A percentile compares a stretch with the other conserved stretches of the same genome.
phyloP scores from a whole-genome alignment of 1,140 invertebrate species.

The Piezodorus guildinii region DNA sequence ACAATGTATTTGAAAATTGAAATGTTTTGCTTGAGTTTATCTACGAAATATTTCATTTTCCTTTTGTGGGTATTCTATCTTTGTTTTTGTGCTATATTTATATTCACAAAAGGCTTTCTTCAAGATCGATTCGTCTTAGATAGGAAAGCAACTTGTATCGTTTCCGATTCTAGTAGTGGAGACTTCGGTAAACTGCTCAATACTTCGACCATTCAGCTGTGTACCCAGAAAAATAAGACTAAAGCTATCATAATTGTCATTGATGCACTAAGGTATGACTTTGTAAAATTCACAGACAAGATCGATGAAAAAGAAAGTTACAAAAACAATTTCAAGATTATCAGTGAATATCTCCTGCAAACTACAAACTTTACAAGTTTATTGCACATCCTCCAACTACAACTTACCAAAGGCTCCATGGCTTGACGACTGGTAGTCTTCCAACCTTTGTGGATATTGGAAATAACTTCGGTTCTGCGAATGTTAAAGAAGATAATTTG shows the following conservation, averaged over 20 bases:
- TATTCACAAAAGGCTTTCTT: conserved; percentile 77
- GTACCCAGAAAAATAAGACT: conserved; percentile 33
- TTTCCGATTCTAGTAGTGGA: conserved; percentile 36
- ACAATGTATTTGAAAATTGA: too few species aligned
- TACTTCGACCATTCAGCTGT: conserved; percentile 23
- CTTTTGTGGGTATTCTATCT: conserved; percentile 60
- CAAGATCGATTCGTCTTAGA: conserved; percentile 58
- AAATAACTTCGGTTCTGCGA: conserved; percentile 85
- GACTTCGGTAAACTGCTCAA: conserved; percentile 19
- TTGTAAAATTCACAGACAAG: conserved; percentile 51
- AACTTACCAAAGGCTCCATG: conserved; percentile 88
- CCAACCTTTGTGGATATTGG: conserved; percentile 92
- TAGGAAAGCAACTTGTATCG: conserved; percentile 46
- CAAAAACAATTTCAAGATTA: conserved; percentile 67
- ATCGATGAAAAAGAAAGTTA: conserved; percentile 42
- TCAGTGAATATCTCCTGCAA: conserved; percentile 54
- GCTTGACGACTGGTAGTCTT: conserved; percentile 84
- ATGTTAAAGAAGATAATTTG: conserved; percentile 86
- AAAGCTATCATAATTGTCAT: conserved; percentile 75
- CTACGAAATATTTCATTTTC: conserved; percentile 23
- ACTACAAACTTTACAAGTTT: conserved; percentile 61
- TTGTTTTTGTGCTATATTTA: conserved; percentile 53
- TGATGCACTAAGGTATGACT: conserved; percentile 90
- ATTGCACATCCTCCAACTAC: conserved; percentile 95
- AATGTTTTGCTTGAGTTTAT: neutral